These are phyloP conservation scores for Champsocephalus esox DNA, from an alignment of 2,797 vertebrate genomes.

Conservation along the genomic window DNA sequence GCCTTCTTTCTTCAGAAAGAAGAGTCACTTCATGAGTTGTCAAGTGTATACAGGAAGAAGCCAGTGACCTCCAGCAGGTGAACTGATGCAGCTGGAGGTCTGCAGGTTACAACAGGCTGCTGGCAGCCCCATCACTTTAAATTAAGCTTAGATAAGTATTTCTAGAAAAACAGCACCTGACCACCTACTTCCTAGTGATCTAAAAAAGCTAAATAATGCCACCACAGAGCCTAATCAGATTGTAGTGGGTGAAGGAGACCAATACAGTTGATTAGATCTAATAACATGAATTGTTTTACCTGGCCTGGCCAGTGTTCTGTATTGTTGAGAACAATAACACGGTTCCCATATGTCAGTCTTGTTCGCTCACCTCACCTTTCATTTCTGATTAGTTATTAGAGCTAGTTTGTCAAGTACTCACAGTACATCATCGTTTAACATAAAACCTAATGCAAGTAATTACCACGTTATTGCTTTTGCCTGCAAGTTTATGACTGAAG, in stretches of 20 bases:
- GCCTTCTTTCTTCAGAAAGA: constrained; percentile 47
- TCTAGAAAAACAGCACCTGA: constrained; percentile 41
- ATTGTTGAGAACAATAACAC: not conserved
- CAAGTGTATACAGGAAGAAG: constrained; percentile 58
- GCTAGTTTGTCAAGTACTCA: not conserved
- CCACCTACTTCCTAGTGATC: constrained; percentile 2
- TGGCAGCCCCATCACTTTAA: constrained; percentile 34
- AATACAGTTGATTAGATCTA: constrained; percentile 10
- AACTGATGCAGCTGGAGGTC: constrained; percentile 63
- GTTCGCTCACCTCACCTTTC: constrained; percentile 7
- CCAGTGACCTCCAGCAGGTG: constrained; percentile 67
- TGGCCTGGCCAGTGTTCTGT: not conserved
- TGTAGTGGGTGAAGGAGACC: not conserved
- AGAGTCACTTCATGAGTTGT: constrained; percentile 52
- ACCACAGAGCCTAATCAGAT: not conserved
- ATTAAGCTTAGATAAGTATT: constrained; percentile 29
- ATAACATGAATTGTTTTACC: not conserved
- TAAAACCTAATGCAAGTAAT: not conserved
- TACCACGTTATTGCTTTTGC: not conserved
- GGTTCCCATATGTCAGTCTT: constrained; percentile 34
- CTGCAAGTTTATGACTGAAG: not conserved
- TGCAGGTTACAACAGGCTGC: constrained; percentile 63
- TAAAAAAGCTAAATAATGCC: not conserved
- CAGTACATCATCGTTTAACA: not conserved
- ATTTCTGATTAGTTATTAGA: not conserved